phyloP scores from a whole-genome alignment of 2,797 vertebrate genomes.

The Cheirogaleus major region DNA sequence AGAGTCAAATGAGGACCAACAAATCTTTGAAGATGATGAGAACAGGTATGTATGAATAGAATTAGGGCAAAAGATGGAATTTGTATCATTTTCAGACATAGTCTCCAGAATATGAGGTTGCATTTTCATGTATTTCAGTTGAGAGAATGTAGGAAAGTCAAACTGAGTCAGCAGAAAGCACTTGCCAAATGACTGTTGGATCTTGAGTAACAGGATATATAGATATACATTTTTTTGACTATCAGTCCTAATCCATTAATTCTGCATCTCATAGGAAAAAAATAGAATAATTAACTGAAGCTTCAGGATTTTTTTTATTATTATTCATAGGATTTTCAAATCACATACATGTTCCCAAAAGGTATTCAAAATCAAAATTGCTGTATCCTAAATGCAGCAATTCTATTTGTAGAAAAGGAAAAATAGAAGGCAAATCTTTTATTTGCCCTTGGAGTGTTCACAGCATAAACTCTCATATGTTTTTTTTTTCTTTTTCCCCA shows the following conservation, averaged over 20 bases:
- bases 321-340: slow-evolving; percentile 46
- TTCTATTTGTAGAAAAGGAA: slow-evolving; percentile 57
- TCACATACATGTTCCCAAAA: slow-evolving; percentile 8
- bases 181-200: neutral
- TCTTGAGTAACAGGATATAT: neutral
- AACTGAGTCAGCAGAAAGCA: neutral
- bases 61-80: neutral
- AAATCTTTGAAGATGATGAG: neutral
- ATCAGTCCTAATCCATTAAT: slow-evolving; percentile 7
- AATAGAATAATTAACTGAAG: slow-evolving; percentile 23
- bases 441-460: slow-evolving; percentile 59
- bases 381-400: neutral
- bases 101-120: neutral
- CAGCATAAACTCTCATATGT: neutral
- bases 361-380: slow-evolving; percentile 3
- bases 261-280: neutral
- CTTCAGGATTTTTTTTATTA: neutral
- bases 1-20: neutral
- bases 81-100: neutral
- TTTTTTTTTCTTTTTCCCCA: neutral
- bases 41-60: neutral
- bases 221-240: neutral
- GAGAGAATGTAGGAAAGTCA: neutral
- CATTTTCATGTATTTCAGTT: neutral
- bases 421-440: slow-evolving; percentile 62